Base-by-base conservation (phyloP, 2,797 vertebrate genomes). In the Anas bahamensis region DNA sequence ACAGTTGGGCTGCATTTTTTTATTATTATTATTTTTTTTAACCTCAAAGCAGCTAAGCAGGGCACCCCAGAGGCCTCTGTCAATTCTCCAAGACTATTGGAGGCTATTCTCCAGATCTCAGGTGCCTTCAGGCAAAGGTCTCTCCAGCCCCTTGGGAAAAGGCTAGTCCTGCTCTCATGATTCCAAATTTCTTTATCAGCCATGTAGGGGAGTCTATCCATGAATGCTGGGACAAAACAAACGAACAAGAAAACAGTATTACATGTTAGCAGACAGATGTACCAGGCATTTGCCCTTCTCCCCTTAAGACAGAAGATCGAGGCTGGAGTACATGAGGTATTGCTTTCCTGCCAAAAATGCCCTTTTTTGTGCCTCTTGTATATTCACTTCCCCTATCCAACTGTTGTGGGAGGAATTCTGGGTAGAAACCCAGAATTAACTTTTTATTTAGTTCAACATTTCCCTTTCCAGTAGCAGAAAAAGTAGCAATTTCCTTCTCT, bases 291-390 rank as follows among this genome's bases (percentile, higher is more conserved):
- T 18, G 42, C 6, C 33, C 39, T 88, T 70, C 81, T 75, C 28
- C 24, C 9, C 12, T 11, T 52, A 10, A 5, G 29, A 53, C 0
- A 41, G 17, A 71, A 52, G 9, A 56, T 12, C 0, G 0, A 76
- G 50, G 13, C 24, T 87, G 57, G 35, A 80, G n/a, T 60, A 41
- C 60, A 68, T 50, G 24, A 79, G 18, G 17, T 66, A 26, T 28
- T 76, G 35, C 31, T 59, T 81, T 46, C 23, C 35, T 77, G 24
- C 11, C 37, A 64, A 65, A 90, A 65, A 50, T 42, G 10, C 21
- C 13, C 17, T 56, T 8, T 61, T 77, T 68, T 77, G 11, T 7
- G 10, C 7, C 17, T 69, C 42, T 55, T 61, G 3, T 42, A 29
- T 39, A 33, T 64, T 73, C 8, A 13, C 28, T 69, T 90, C 31